These are phyloP conservation scores for Chitala chitala DNA, from an alignment of 2,113 vertebrate genomes.

Conservation along the genomic window DNA sequence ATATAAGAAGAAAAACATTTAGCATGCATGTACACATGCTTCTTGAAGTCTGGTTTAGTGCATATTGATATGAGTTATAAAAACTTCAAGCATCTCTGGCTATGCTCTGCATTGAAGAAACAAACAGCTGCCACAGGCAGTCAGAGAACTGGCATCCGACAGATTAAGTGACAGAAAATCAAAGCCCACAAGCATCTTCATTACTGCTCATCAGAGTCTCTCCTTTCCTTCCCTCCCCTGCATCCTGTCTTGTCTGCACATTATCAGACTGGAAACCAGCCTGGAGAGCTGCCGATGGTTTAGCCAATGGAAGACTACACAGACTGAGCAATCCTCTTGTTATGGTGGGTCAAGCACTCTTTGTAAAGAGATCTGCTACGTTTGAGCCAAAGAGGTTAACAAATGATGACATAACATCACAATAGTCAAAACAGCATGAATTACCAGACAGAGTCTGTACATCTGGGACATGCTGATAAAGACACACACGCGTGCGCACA, in stretches of 20 bases:
- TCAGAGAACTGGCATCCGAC: slow-evolving; percentile 12
- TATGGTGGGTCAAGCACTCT: not conserved
- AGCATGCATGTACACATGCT: not conserved
- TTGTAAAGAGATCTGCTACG: not conserved
- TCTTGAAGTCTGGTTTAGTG: not conserved
- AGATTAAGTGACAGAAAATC: slow-evolving; percentile 24
- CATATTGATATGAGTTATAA: not conserved
- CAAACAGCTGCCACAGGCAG: slow-evolving; percentile 13
- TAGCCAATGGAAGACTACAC: not conserved
- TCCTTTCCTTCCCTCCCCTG: not conserved
- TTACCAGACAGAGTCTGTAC: too few species aligned
- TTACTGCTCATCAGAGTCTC: slow-evolving; percentile 8
- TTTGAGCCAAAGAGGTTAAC: not conserved
- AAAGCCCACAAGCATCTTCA: slow-evolving; percentile 19
- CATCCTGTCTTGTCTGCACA: not conserved
- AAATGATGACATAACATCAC: not conserved
- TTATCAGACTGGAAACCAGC: not conserved
- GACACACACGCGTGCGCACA: not conserved
- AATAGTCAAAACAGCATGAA: not conserved
- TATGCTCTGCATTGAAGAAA: not conserved
- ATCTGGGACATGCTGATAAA: too few species aligned
- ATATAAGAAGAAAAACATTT: not conserved
- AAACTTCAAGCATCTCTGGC: not conserved
- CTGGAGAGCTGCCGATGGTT: not conserved
- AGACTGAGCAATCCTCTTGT: not conserved